Base-by-base conservation (phyloP, 1,140 invertebrate species). In the Rhyacophila brunnea region DNA sequence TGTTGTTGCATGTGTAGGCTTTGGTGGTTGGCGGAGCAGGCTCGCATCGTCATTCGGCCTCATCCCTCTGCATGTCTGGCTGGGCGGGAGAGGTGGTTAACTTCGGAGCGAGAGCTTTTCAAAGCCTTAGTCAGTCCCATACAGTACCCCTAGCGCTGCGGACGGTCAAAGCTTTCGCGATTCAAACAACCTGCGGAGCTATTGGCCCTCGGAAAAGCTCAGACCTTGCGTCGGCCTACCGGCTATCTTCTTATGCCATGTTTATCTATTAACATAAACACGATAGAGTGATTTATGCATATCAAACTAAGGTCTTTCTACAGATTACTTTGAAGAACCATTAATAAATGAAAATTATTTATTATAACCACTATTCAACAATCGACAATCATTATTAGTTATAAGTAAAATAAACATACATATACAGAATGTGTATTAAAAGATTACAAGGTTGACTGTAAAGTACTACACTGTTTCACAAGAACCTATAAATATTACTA, bases 101-200 rank as follows among this genome's bases (percentile, higher is more conserved):
- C 23, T 28, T 28, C 23, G 23, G 23, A 5, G 23, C 23, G 23
- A 28, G 23, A 28, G 23, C 23, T 5, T 28, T 28, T 3, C 23
- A 28, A 28, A 28, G 23, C 44, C 34, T 34, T 32, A 58, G 38
- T 53, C 51, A 63, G 60, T 63, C 45, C 46, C 36, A 55, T 49
- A 54, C 49, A 48, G 51, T 55, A 47, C 14, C 38, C 47, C 60
- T 47, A 50, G 52, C 60, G 55, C 52, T 58, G 46, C 60, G 60
- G 60, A 63, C 60, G 55, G 49, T 23, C 19, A 56, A 51, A 48
- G 51, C 55, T 50, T 50, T 42, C 36, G 38, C 43, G 36, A 7
- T 28, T 28, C 23, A 28, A 28, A 13, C 36, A 9, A 23, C 19
- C 32, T 35, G 32, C 10, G n/a, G 36, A 46, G 17, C 58, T 53